Percentiles rank a stretch among this genome's conserved stretches.
These are phyloP conservation scores for Hirudo medicinalis DNA, from an alignment of 1,140 invertebrate genomes.

Conservation along the genomic window DNA sequence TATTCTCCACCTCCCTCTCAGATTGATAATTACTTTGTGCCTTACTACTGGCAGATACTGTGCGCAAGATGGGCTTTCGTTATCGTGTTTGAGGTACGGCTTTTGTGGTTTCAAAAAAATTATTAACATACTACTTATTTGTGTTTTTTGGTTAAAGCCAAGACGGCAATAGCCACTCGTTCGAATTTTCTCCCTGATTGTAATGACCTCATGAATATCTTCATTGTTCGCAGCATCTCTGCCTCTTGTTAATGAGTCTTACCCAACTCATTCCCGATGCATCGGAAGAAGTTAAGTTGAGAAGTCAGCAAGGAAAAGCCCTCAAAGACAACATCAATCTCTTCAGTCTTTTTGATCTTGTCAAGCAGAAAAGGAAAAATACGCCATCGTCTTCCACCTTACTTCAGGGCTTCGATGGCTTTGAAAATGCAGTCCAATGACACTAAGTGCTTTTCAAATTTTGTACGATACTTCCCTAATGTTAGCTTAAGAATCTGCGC, in stretches of 20 bases:
- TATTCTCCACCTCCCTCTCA: neutral
- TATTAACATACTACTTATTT: too few relatives aligned
- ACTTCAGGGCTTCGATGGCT: too few relatives aligned
- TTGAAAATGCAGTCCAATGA: too few relatives aligned
- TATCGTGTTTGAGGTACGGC: slow-evolving; percentile 76
- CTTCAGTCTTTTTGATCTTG: neutral
- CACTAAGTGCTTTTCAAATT: too few relatives aligned
- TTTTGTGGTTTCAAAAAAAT: neutral
- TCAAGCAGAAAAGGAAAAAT: neutral
- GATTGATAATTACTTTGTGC: slow-evolving; percentile 58
- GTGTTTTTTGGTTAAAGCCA: too few relatives aligned
- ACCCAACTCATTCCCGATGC: slow-evolving; percentile 76
- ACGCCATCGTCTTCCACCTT: too few relatives aligned
- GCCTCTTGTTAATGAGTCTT: slow-evolving; percentile 65
- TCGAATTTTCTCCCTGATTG: neutral
- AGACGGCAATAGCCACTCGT: too few relatives aligned
- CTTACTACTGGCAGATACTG: slow-evolving; percentile 77
- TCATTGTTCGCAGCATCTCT: slow-evolving; percentile 55
- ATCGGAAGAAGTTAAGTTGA: slow-evolving; percentile 56
- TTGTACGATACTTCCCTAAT: too few relatives aligned
- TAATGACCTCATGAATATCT: neutral
- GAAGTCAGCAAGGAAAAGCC: slow-evolving; percentile 62
- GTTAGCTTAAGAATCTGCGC: too few relatives aligned
- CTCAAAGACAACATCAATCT: neutral
- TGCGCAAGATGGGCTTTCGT: slow-evolving; percentile 79